Percentiles rank a stretch among this genome's conserved stretches.
Conservation (phyloP, 2,113 vertebrate genomes). For the Phalacrocorax aristotelis region DNA sequence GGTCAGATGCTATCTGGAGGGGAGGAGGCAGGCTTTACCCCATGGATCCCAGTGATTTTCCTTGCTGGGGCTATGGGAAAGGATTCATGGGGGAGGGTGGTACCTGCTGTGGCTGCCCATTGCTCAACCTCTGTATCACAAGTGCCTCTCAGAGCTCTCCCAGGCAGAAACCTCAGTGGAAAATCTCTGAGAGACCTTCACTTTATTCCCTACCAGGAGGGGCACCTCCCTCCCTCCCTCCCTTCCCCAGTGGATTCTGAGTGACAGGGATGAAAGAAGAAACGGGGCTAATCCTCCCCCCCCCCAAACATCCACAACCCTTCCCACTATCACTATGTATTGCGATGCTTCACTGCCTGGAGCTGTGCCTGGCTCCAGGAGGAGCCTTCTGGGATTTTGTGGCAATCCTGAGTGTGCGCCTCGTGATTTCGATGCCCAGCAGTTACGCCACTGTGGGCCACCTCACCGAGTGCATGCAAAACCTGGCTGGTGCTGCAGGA, state of each 20-base stretch:
- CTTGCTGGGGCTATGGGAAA: neutral
- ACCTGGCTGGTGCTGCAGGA: neutral
- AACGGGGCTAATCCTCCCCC: neutral
- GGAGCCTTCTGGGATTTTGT: neutral
- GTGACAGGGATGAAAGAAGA: neutral
- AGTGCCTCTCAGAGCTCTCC: neutral
- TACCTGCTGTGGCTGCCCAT: neutral
- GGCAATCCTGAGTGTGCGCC: neutral
- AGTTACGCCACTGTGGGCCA: fast-evolving
- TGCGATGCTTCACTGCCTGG: neutral
- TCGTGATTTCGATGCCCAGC: neutral
- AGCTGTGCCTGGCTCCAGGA: neutral
- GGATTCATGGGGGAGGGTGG: neutral
- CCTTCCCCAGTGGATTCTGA: neutral
- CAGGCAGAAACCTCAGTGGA: neutral
- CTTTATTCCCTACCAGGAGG: neutral
- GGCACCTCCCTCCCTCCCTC: neutral
- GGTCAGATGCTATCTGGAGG: neutral
- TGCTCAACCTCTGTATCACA: neutral
- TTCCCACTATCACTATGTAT: neutral
- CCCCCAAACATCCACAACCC: neutral
- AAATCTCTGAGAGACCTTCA: neutral
- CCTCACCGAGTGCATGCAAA: neutral
- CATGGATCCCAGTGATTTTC: fast-evolving
- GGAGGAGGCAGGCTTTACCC: neutral